Base-by-base conservation (phyloP, 1,140 invertebrate genomes). In the Lycorma delicatula region DNA sequence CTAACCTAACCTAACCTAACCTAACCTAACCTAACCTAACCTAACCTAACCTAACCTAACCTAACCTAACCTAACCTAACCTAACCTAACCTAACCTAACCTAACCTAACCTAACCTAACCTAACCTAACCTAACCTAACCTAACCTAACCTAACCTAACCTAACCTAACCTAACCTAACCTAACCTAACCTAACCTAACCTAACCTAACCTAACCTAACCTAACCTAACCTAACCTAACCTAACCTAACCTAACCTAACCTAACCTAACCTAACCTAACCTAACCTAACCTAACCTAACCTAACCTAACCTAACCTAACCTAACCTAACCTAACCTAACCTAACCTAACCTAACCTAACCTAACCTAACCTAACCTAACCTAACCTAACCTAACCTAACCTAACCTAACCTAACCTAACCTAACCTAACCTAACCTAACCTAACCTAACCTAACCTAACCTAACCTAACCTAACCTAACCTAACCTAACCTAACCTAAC, bases 131-230 rank as follows among this genome's bases (percentile, higher is more conserved):
- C 60, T 52, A 60, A 60, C 55, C 59, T 59, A 58, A 59, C 56
- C 56, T 46, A 59, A 61, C 60, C 60, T 54, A 59, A 61, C 59
- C 59, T 61, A 61, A 61, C 60, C 56, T 60, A 53, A 61, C 60
- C 60, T 59, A 61, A 59, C 60, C 60, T 59, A 59, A 61, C 56
- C 60, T 54, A 59, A 61, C 60, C 56, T 46, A 59, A 61, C 60
- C 60, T 31, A 59, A 61, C 56, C 60, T 44, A 59, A 51, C 60
- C 41, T 54, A 60, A 58, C 60, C 36, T 54, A 59, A 58, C 60
- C 57, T 54, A 61, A 57, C 59, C 56, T 51, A 58, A 57, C 56
- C 60, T 46, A 53, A 61, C 55, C 49, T 46, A 53, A 61, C 60
- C 28, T 49, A 61, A 61, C 57, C 57, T 61, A 46, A 54, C 58